phyloP scores from a whole-genome alignment of 2,797 vertebrate genomes.

The Pagetopsis macropterus region DNA sequence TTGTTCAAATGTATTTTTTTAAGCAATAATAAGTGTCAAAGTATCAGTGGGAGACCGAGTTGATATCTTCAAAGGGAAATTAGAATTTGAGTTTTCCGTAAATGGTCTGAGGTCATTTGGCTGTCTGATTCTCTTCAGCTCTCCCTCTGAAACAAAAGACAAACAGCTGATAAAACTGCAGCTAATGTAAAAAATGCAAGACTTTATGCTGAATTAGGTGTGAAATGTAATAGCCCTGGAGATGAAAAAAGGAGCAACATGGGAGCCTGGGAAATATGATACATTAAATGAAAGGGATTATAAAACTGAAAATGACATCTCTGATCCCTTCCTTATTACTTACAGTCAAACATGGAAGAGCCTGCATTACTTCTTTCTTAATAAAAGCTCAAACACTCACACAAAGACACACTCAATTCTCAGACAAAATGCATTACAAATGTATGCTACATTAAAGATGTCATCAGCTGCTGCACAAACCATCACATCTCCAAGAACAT shows the following conservation, averaged over 20 bases:
- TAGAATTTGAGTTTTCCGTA: slow-evolving; percentile 34
- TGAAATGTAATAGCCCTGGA: slow-evolving; percentile 6
- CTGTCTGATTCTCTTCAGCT: slow-evolving; percentile 21
- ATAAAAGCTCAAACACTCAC: slow-evolving; percentile 5
- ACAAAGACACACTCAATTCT: slow-evolving; percentile 24
- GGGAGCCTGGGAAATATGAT: background rate
- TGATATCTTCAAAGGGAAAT: slow-evolving; percentile 37
- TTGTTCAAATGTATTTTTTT: background rate
- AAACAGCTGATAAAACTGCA: slow-evolving; percentile 20
- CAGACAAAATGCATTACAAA: slow-evolving; percentile 31
- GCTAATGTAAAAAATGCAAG: background rate
- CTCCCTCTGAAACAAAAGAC: slow-evolving; percentile 10
- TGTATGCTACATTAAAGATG: slow-evolving; percentile 24
- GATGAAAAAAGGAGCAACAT: background rate
- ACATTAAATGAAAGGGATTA: slow-evolving; percentile 14
- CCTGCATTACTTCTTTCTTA: background rate
- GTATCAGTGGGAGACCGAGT: slow-evolving; percentile 28
- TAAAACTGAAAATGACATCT: slow-evolving; percentile 4
- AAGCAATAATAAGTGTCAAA: slow-evolving; percentile 21
- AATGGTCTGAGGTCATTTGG: slow-evolving; percentile 44
- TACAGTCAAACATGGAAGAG: slow-evolving; percentile 1
- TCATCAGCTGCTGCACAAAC: slow-evolving; percentile 22
- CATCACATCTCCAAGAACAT: background rate
- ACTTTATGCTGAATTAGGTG: slow-evolving; percentile 2
- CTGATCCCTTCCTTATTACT: slow-evolving; percentile 5